Conservation (phyloP, 23 tunicate genomes). For the Halocynthia roretzi region DNA sequence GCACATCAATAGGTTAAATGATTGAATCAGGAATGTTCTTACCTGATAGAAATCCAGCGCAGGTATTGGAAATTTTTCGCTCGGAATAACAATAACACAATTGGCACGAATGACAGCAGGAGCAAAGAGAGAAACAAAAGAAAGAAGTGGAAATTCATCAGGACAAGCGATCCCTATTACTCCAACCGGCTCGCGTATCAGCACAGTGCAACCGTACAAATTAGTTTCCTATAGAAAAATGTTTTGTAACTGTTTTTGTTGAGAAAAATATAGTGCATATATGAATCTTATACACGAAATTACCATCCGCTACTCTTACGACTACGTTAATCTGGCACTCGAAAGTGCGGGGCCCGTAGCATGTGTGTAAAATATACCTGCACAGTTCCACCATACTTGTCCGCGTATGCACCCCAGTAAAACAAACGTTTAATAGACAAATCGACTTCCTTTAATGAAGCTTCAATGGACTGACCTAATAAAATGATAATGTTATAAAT, state of each 20-base stretch:
- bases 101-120: conserved; percentile 87
- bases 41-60: conserved; percentile 94
- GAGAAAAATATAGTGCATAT: too few relatives aligned
- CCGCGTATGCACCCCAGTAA: conserved; percentile 98
- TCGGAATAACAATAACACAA: conserved; percentile 81
- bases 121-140: conserved; percentile 88
- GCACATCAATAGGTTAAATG: too few relatives aligned
- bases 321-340: too few relatives aligned
- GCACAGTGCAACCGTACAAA: conserved; percentile 89
- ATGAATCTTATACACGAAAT: too few relatives aligned
- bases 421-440: conserved; percentile 72
- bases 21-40: neutral
- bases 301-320: too few relatives aligned
- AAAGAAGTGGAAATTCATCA: conserved; percentile 71
- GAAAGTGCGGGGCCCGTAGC: too few relatives aligned
- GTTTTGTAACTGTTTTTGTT: neutral
- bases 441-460: conserved; percentile 60
- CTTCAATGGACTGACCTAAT: conserved; percentile 25
- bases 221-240: conserved; percentile 67
- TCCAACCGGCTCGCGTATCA: conserved; percentile 90
- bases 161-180: conserved; percentile 99
- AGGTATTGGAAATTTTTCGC: conserved; percentile 84
- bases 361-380: too few relatives aligned
- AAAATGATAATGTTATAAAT: neutral
- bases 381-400: conserved; percentile 89